A percentile compares a stretch with the other conserved stretches of the same genome.
These are phyloP conservation scores for Piscicola geometra DNA, from an alignment of 2,888 invertebrate species.

Conservation along the genomic window DNA sequence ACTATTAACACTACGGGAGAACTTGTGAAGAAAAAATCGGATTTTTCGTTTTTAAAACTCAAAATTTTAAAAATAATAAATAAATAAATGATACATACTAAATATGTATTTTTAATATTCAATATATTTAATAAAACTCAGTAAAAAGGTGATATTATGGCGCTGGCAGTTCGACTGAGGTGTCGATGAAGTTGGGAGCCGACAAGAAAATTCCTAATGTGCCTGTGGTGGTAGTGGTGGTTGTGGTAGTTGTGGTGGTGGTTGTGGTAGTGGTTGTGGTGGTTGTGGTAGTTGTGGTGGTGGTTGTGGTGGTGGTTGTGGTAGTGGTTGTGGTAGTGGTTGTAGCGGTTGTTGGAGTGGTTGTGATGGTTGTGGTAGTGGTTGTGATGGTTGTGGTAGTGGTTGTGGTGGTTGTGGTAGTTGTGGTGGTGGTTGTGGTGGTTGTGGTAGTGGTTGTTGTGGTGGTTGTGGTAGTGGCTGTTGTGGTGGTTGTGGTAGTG, in stretches of 20 bases:
- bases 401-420: neutral
- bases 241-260: neutral
- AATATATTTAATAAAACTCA: too few species aligned
- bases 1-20: too few species aligned
- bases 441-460: neutral
- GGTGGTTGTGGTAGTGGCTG: too few species aligned
- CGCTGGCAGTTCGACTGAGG: neutral
- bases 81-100: too few species aligned
- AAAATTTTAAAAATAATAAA: too few species aligned
- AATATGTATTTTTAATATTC: too few species aligned
- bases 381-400: neutral
- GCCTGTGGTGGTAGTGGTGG: constrained; percentile 14
- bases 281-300: neutral
- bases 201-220: constrained; percentile 44
- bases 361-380: neutral
- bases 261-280: neutral
- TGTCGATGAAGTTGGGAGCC: constrained; percentile 36
- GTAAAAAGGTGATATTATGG: neutral
- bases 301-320: neutral
- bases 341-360: neutral
- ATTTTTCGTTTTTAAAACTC: too few species aligned
- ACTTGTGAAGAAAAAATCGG: too few species aligned
- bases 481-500: too few species aligned
- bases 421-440: neutral
- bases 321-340: neutral